These are phyloP conservation scores for Drosophila nr. medialis DNA, from an alignment of 2,888 invertebrate species.

Conservation along the genomic window DNA sequence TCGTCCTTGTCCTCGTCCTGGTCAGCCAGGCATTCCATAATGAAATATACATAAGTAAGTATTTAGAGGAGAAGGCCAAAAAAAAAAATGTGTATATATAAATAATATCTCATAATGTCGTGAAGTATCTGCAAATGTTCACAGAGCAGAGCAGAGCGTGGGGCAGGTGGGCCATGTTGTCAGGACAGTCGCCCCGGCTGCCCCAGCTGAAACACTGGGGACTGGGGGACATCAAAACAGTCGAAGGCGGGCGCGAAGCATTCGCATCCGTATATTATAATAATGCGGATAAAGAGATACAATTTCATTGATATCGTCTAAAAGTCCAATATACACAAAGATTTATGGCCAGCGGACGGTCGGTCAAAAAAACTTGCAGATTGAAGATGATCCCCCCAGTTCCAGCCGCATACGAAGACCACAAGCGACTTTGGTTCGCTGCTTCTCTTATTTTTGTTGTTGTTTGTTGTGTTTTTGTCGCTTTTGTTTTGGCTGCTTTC, in stretches of 20 bases:
- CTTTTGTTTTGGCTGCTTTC: constrained; percentile 43
- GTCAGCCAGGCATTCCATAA: constrained; percentile 57
- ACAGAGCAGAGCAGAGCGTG: constrained; percentile 13
- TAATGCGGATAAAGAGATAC: constrained; percentile 84
- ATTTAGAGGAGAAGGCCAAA: constrained; percentile 51
- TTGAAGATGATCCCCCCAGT: constrained; percentile 66
- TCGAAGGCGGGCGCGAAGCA: constrained; percentile 51
- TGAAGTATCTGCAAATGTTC: constrained; percentile 68
- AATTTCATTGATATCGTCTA: constrained; percentile 84
- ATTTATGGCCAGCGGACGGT: constrained; percentile 79
- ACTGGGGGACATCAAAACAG: constrained; percentile 10
- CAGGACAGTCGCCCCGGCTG: background rate
- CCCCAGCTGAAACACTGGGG: constrained; percentile 3
- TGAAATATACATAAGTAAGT: constrained; percentile 76
- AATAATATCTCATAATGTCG: constrained; percentile 82
- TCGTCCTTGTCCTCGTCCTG: constrained; percentile 14
- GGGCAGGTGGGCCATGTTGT: constrained; percentile 48
- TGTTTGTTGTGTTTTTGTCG: constrained; percentile 29
- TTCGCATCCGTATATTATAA: constrained; percentile 82
- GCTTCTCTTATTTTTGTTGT: constrained; percentile 22
- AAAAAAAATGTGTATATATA: constrained; percentile 47
- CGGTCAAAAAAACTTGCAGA: constrained; percentile 41
- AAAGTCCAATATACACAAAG: constrained; percentile 84
- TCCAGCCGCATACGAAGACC: constrained; percentile 42
- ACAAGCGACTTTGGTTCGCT: constrained; percentile 39